phyloP scores from a whole-genome alignment of 2,113 vertebrate species.

The Gallinago paraguaiae region DNA sequence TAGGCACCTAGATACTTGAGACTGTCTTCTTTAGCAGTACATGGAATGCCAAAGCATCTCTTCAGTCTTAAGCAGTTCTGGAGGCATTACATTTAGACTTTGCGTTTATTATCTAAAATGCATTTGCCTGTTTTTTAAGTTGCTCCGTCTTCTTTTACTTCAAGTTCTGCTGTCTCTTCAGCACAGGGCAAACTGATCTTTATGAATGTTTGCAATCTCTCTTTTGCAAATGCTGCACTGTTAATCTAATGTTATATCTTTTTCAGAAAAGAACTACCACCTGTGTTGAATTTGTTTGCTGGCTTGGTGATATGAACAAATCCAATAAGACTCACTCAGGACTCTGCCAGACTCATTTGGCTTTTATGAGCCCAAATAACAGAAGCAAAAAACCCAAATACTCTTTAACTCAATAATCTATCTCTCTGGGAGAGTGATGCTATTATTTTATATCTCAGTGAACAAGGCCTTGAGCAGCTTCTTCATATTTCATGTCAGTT shows the following conservation, averaged over 20 bases:
- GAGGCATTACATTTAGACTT: neutral
- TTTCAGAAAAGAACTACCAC: neutral
- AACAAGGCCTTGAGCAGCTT: neutral
- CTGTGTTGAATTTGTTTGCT: neutral
- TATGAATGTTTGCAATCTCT: neutral
- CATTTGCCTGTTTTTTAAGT: neutral
- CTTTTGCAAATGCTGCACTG: neutral
- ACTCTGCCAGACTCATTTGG: neutral
- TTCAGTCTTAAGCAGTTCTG: neutral
- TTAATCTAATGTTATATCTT: neutral
- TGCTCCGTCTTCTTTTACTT: neutral
- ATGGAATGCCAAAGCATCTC: neutral
- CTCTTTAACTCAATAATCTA: neutral
- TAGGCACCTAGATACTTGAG: too few relatives aligned
- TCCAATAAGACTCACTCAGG: neutral
- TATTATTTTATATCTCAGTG: neutral
- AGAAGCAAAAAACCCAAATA: neutral
- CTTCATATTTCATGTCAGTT: neutral
- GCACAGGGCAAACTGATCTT: neutral
- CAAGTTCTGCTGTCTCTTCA: neutral
- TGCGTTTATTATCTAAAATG: neutral
- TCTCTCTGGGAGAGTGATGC: neutral
- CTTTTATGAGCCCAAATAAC: neutral
- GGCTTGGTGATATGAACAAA: neutral
- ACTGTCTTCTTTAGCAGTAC: neutral